phyloP scores from a whole-genome alignment of 2,113 vertebrate species.

The Galbula dea region DNA sequence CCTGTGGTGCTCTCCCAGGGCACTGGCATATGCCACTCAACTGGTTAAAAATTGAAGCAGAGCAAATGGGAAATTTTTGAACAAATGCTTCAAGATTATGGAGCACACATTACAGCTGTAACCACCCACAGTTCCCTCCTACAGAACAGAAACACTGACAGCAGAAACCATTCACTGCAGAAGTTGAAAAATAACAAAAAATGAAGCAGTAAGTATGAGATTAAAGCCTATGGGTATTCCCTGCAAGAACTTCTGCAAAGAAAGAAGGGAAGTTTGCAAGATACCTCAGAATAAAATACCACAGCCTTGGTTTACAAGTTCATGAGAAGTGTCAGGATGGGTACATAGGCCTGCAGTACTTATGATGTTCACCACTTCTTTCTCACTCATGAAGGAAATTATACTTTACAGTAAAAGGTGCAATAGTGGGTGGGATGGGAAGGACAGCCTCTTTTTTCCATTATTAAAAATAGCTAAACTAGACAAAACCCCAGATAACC shows the following conservation, averaged over 20 bases:
- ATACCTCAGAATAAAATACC: background rate
- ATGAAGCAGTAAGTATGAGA: background rate
- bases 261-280: background rate
- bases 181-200: conserved; percentile 54
- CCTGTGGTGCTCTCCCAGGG: background rate
- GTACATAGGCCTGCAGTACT: background rate
- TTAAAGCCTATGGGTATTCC: conserved; percentile 27
- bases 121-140: conserved; percentile 63
- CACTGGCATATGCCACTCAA: background rate
- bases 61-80: conserved; percentile 23
- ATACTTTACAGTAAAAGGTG: background rate
- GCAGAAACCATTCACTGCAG: conserved; percentile 49
- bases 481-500: conserved; percentile 33
- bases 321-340: background rate
- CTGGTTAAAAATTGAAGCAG: conserved; percentile 49
- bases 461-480: conserved; percentile 29
- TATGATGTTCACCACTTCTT: background rate
- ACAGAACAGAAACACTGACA: conserved; percentile 61
- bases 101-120: conserved; percentile 61
- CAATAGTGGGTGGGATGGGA: background rate
- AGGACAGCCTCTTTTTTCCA: background rate
- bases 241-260: background rate
- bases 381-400: background rate
- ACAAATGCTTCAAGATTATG: conserved; percentile 45
- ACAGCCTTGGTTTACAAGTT: background rate